These are phyloP conservation scores for Marmota flaviventris DNA, from an alignment of 2,113 vertebrate species.

Conservation along the genomic window DNA sequence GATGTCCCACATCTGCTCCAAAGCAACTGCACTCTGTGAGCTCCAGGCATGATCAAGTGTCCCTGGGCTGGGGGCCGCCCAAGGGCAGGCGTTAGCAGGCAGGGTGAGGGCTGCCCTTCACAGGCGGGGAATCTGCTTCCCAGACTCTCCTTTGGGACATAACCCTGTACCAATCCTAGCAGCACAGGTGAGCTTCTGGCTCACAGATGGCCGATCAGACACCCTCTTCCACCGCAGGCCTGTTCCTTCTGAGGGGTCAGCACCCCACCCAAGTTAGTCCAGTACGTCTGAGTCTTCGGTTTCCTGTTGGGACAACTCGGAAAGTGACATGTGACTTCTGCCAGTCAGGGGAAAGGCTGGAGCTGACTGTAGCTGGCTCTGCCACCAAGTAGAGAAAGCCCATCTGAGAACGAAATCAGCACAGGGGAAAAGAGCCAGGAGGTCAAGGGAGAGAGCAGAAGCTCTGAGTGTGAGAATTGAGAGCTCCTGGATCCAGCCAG, in stretches of 20 bases:
- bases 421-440: not conserved
- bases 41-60: too few species aligned
- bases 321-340: not conserved
- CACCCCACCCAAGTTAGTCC: not conserved
- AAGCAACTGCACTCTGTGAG: not conserved
- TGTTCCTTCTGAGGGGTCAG: not conserved
- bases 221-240: not conserved
- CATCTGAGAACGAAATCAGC: not conserved
- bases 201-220: too few species aligned
- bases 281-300: not conserved
- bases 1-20: not conserved
- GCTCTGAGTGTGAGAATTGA: accelerated
- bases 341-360: not conserved
- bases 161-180: not conserved
- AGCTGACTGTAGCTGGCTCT: not conserved
- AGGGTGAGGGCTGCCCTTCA: too few species aligned
- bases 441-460: not conserved
- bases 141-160: not conserved
- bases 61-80: not conserved
- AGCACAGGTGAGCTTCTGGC: not conserved
- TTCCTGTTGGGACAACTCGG: not conserved
- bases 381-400: not conserved
- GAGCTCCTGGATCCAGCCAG: not conserved
- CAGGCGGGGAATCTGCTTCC: too few species aligned
- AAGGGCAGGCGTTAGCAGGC: too few species aligned